Evolutionary conservation across 2,797 vertebrate genomes (phyloP).

Genomic region (Micropoecilia bifurca): DNA sequence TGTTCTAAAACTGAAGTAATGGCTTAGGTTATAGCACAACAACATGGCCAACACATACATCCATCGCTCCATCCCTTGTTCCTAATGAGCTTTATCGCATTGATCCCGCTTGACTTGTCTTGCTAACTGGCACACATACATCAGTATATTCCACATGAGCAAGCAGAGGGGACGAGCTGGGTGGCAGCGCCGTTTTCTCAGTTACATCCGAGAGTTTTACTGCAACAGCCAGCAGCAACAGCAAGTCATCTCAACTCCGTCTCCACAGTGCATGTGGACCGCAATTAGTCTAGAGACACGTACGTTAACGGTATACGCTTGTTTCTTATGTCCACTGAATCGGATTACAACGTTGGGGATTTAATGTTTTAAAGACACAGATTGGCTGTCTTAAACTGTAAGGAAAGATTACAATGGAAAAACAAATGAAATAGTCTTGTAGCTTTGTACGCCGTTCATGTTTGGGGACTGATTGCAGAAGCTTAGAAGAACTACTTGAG

Average conservation of each 20-base stretch:
- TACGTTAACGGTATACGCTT: constrained; percentile 48
- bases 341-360: constrained; percentile 24
- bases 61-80: constrained; percentile 67
- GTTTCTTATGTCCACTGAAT: constrained; percentile 43
- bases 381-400: constrained; percentile 15
- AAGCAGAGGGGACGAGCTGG: constrained; percentile 74
- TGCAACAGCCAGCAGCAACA: constrained; percentile 76
- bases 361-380: constrained; percentile 24
- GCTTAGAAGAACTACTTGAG: background rate
- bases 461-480: background rate
- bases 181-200: constrained; percentile 77
- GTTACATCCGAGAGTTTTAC: constrained; percentile 76
- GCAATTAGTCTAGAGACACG: constrained; percentile 59
- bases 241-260: constrained; percentile 67
- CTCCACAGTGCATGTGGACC: constrained; percentile 37
- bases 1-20: constrained; percentile 32
- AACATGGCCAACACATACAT: constrained; percentile 65
- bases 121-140: constrained; percentile 82
- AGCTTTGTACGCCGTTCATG: background rate
- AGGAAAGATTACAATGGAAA: background rate
- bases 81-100: constrained; percentile 81
- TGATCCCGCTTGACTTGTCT: constrained; percentile 81
- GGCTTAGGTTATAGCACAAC: constrained; percentile 49
- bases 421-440: background rate
- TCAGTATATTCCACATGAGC: constrained; percentile 80